Evolutionary conservation across 2,113 vertebrate species (phyloP), one percentile per base, ranked within the genome.

Genomic region (Edolisoma coerulescens): DNA sequence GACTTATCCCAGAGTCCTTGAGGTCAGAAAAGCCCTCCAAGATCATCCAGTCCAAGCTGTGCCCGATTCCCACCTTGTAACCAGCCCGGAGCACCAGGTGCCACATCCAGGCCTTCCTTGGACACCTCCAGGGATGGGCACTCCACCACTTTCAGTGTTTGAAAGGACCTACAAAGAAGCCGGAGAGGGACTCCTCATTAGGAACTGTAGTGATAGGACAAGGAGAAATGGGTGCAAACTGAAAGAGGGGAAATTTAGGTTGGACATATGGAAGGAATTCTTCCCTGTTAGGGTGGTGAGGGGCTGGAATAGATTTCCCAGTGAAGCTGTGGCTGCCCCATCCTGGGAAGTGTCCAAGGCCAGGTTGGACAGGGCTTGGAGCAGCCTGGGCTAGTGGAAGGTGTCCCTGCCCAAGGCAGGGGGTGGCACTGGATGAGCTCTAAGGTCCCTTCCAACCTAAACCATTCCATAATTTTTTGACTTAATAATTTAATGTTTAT

Each of bases 381-480:
- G 17, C 67, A 19, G 0, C 35, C 18, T 73, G 44, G 44, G 7
- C 0, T 8, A 5, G 20, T 30, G 45, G 52, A 0, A 75, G 17
- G 30, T 82, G 61, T 45, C 11, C 45, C n/a, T 68, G 69, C 7
- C 33, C n/a, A 16, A 47, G n/a, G 3, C 39, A 67, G 16, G 26
- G 22, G 16, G 9, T 73, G 4, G 59, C 0, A 7, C 8, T 18
- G 22, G 44, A 13, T 33, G 37, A 4, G 4, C 20, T 15, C 17
- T 52, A 30, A 68, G n/a, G 13, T 47, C 17, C 30, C 5, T 89
- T 68, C 53, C 78, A n/a, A 7, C 37, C 60, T 37, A 30, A 67
- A 30, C 16, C 28, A n/a, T 68, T 41, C 69, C 26, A 20, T 33
- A 39, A 14, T 39, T 59, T n/a, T 45, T 5, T 41, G 60, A 22